phyloP scores from a whole-genome alignment of 2,888 invertebrate species.

The Aleiodes alternator region DNA sequence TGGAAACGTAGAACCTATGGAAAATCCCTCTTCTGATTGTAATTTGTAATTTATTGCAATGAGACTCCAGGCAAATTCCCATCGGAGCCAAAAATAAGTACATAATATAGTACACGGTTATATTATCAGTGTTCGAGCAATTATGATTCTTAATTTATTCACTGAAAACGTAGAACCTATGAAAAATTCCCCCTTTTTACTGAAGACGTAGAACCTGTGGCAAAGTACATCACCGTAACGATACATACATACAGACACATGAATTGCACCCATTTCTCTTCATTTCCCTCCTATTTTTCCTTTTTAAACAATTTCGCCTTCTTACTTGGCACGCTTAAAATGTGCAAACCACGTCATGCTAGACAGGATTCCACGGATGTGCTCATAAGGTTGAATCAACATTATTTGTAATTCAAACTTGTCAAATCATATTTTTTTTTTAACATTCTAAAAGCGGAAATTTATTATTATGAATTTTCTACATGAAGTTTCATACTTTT shows the following conservation, averaged over 20 bases:
- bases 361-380: slow-evolving; percentile 1
- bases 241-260: neutral
- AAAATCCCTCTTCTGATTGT: too few relatives aligned
- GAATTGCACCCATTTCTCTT: slow-evolving; percentile 3
- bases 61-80: too few relatives aligned
- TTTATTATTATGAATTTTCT: slow-evolving; percentile 20
- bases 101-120: too few relatives aligned
- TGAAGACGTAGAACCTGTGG: neutral
- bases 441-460: neutral
- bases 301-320: slow-evolving; percentile 9
- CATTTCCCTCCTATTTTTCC: too few relatives aligned
- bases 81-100: too few relatives aligned
- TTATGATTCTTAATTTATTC: too few relatives aligned
- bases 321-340: neutral
- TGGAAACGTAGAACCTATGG: neutral
- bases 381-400: neutral
- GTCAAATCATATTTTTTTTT: neutral
- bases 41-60: too few relatives aligned
- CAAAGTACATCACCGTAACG: neutral
- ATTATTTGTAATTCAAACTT: slow-evolving; percentile 20
- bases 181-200: neutral
- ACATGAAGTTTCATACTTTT: neutral
- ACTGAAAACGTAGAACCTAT: too few relatives aligned
- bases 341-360: neutral
- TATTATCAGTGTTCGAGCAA: too few relatives aligned